A percentile compares a stretch with the other conserved stretches of the same genome.
These are phyloP conservation scores for Lytechinus pictus DNA, from an alignment of 35 echinoderm and acorn worm genomes.

Conservation along the genomic window DNA sequence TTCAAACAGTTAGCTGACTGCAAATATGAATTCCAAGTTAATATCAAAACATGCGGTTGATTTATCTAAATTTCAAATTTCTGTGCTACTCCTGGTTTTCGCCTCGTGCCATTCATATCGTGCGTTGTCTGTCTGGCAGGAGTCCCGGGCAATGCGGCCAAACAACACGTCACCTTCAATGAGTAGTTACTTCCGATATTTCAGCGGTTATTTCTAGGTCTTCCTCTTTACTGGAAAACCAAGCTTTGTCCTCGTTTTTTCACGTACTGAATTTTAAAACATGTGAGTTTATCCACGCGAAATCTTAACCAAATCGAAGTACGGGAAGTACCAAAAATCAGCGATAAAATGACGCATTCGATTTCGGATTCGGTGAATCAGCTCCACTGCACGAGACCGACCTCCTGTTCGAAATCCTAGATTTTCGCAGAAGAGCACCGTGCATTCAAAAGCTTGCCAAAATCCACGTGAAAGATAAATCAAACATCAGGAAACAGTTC, in stretches of 20 bases:
- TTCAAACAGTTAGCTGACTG: not conserved
- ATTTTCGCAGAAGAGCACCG: not conserved
- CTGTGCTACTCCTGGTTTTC: not conserved
- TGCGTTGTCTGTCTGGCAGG: not conserved
- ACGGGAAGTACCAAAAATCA: not conserved
- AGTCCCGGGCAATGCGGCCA: not conserved
- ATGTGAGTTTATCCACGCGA: not conserved
- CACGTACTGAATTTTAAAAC: not conserved
- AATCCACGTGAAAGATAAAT: not conserved
- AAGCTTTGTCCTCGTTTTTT: not conserved
- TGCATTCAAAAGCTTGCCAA: conserved; percentile 17
- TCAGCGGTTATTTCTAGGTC: not conserved
- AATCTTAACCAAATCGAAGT: not conserved
- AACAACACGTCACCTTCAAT: conserved; percentile 20
- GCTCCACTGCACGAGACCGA: not conserved
- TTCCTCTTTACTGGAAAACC: not conserved
- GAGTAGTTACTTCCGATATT: conserved; percentile 35
- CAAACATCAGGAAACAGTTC: not conserved
- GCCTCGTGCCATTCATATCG: not conserved
- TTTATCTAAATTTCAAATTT: not conserved
- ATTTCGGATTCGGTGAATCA: not conserved
- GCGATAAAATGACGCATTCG: conserved; percentile 32
- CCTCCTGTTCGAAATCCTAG: not conserved
- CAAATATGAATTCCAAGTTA: not conserved
- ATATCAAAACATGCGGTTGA: not conserved